Evolutionary conservation across 2,797 vertebrate genomes (phyloP).

Genomic region (Sebastes paucispinis): DNA sequence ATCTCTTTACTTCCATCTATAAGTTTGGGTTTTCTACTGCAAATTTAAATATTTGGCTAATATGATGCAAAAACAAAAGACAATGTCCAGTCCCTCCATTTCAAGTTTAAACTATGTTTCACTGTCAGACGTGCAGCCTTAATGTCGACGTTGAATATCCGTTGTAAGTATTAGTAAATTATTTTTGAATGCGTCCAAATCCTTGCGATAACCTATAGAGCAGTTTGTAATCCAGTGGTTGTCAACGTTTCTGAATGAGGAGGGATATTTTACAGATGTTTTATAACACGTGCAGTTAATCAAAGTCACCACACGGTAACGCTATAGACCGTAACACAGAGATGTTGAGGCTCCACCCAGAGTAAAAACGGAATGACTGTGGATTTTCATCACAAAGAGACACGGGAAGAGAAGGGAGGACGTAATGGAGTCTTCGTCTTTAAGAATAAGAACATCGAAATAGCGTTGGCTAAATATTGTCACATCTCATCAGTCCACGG

Average conservation of each 20-base stretch:
- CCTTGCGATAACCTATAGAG: background rate
- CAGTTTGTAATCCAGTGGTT: background rate
- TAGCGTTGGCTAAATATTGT: background rate
- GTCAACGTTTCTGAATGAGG: background rate
- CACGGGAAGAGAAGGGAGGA: background rate
- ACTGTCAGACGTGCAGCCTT: too few relatives aligned
- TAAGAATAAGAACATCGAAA: background rate
- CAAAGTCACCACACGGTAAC: constrained; percentile 35
- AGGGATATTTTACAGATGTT: background rate
- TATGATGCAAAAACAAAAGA: background rate
- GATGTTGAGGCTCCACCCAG: constrained; percentile 30
- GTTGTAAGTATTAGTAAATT: too few relatives aligned
- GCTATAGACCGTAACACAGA: constrained; percentile 51
- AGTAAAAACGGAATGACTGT: background rate
- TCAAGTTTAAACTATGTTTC: background rate
- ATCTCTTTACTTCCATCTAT: background rate
- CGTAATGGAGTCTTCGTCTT: background rate
- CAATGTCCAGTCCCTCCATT: background rate
- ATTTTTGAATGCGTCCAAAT: background rate
- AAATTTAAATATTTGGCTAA: background rate
- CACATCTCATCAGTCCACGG: too few relatives aligned
- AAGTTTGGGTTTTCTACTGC: background rate
- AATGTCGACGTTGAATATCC: too few relatives aligned
- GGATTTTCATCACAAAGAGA: constrained; percentile 49
- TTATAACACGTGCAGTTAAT: background rate